phyloP scores from a whole-genome alignment of 37 sponge, comb jelly and placozoan species.

The Chondrosia reniformis region DNA sequence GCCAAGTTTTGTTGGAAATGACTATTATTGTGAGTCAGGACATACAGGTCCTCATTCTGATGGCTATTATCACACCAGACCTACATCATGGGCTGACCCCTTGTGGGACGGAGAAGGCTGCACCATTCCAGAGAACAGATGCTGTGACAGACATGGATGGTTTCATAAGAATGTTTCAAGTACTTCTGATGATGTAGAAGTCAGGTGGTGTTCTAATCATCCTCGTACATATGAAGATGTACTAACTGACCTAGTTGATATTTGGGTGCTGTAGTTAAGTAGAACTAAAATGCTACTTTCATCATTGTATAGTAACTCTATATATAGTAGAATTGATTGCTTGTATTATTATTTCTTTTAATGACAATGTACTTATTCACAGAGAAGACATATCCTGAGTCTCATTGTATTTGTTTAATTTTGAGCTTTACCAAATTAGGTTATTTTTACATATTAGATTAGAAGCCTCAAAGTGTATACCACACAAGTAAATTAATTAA shows the following conservation, averaged over 20 bases:
- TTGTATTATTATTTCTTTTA: no score
- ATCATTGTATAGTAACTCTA: no score
- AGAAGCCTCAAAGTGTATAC: no score
- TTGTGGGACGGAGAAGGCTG: slow-evolving; percentile 22
- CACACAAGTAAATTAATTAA: no score
- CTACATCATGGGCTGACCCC: slow-evolving; percentile 13
- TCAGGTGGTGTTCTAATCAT: slow-evolving; percentile 13
- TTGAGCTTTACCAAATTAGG: no score
- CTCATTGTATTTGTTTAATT: no score
- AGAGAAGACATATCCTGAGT: no score
- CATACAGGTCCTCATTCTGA: no score
- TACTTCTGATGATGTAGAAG: slow-evolving; percentile 12
- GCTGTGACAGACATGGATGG: slow-evolving; percentile 20
- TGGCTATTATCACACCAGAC: neutral
- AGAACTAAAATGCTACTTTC: no score
- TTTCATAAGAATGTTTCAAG: neutral
- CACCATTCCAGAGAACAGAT: slow-evolving; percentile 10
- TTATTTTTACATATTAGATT: no score
- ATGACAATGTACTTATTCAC: no score
- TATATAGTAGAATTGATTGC: no score
- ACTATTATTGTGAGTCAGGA: slow-evolving; percentile 7
- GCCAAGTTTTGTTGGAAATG: slow-evolving; percentile 11
- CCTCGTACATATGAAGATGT: slow-evolving; percentile 1
- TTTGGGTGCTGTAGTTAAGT: slow-evolving; percentile 7
- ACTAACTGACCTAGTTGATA: slow-evolving; percentile 14